Percentiles rank a stretch among this genome's conserved stretches.
Conservation (phyloP, 2,888 invertebrate species). For the Drosophila bunnanda region DNA sequence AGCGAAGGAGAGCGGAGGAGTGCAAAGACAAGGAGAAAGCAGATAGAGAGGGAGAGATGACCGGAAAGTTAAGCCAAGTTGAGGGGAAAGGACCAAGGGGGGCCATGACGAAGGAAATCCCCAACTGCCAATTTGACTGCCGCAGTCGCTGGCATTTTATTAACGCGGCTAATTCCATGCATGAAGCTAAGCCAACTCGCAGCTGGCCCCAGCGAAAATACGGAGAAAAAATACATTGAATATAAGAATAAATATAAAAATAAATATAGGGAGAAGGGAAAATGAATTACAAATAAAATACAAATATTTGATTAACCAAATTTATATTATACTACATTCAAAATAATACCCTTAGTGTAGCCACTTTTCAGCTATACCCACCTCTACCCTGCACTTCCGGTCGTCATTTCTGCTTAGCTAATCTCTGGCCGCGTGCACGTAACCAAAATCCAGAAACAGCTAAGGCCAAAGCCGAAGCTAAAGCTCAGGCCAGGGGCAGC, state of each 20-base stretch:
- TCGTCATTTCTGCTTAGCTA: conserved; percentile 76
- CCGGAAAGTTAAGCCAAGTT: conserved; percentile 28
- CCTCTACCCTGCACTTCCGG: conserved; percentile 20
- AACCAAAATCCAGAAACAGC: conserved; percentile 46
- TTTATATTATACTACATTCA: neutral
- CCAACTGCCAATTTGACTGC: conserved; percentile 72
- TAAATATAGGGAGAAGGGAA: neutral
- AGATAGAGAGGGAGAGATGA: neutral
- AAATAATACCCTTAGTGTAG: neutral
- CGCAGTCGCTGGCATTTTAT: conserved; percentile 70
- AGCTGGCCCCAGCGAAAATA: neutral
- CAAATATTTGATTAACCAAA: neutral
- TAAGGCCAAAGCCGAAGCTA: conserved; percentile 39
- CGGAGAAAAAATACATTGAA: neutral
- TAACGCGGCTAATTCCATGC: conserved; percentile 72
- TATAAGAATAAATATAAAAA: neutral
- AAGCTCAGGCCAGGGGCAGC: conserved; percentile 9
- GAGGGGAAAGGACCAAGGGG: neutral
- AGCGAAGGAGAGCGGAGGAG: neutral
- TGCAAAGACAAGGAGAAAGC: neutral
- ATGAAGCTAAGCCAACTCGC: conserved; percentile 17
- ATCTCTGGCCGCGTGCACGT: conserved; percentile 70
- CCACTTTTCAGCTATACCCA: too few relatives aligned
- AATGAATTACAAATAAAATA: neutral
- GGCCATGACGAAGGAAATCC: conserved; percentile 55